Evolutionary conservation across 2,888 invertebrate genomes (phyloP).

Genomic region (Caenorhabditis sp.): DNA sequence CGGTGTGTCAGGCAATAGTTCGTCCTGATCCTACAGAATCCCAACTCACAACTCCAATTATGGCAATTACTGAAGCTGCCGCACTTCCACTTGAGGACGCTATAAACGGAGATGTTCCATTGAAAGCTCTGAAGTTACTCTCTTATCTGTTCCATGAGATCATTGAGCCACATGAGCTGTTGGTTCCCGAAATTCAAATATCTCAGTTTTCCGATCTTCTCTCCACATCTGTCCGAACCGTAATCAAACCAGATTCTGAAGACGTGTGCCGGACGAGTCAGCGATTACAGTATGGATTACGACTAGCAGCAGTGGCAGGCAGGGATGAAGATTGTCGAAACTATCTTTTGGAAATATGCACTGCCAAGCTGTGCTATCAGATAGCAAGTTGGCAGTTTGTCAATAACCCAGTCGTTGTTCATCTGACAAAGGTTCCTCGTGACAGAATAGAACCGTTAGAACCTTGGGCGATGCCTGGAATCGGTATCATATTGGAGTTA

Average conservation of each 20-base stretch:
- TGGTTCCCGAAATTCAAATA: slow-evolving; percentile 46
- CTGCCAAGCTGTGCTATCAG: slow-evolving; percentile 75
- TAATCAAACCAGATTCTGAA: slow-evolving; percentile 29
- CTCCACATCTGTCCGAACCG: slow-evolving; percentile 53
- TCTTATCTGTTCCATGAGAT: slow-evolving; percentile 70
- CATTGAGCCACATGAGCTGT: slow-evolving; percentile 55
- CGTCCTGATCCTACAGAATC: slow-evolving; percentile 59
- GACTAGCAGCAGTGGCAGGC: slow-evolving; percentile 73
- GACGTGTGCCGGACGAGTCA: slow-evolving; percentile 65
- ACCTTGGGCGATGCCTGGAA: slow-evolving; percentile 77
- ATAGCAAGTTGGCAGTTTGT: slow-evolving; percentile 73
- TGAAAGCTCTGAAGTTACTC: slow-evolving; percentile 74
- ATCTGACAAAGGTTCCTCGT: slow-evolving; percentile 66
- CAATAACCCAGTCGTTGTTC: slow-evolving; percentile 70
- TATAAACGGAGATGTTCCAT: slow-evolving; percentile 68
- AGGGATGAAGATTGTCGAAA: slow-evolving; percentile 75
- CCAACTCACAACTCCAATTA: slow-evolving; percentile 66
- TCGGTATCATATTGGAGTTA: slow-evolving; percentile 76
- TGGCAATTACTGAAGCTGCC: slow-evolving; percentile 77
- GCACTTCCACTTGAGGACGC: slow-evolving; percentile 78
- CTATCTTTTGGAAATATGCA: slow-evolving; percentile 67
- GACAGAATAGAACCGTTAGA: slow-evolving; percentile 67
- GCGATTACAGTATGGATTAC: slow-evolving; percentile 79
- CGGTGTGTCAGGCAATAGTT: slow-evolving; percentile 73
- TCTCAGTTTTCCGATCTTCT: slow-evolving; percentile 38